Base-by-base conservation (phyloP, 1,140 invertebrate species). In the Procambarus virginalis region DNA sequence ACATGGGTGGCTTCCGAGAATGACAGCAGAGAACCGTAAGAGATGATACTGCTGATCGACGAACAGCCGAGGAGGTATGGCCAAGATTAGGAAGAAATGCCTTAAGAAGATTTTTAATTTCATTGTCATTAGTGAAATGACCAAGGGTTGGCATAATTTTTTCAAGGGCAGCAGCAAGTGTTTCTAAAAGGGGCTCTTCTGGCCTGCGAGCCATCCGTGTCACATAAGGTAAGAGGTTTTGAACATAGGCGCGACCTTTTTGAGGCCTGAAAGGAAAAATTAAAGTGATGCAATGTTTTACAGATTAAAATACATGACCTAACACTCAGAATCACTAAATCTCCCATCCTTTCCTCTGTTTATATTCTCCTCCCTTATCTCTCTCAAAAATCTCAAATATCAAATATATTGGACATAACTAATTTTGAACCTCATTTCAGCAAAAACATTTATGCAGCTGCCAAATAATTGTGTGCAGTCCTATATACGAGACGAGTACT, bases 101-200 rank as follows among this genome's bases (percentile, higher is more conserved):
- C 93, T 96, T 95, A 46, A 96, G 93, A 64, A 97, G 93, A 94
- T 96, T 96, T 94, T 96, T 96, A 83, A 96, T 95, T 93, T 97
- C 96, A 92, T 95, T 95, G 92, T 97, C 97, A 92, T 95, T 96
- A 76, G 96, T 95, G 93, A 96, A 97, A 78, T 95, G 95, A 90
- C 96, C 97, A 34, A 97, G 93, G 84, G 96, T 94, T 92, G 95
- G 95, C 77, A 96, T 95, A 82, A 97, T 96, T 93, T 96, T 95
- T 55, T 95, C 95, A 90, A 97, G 94, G 70, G 96, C 95, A 84
- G 95, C 94, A 3, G 95, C 94, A 6, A 97, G 93, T 2, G 96
- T 96, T 93, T 97, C 97, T 92, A 96, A 95, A 3, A 97, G 94
- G 48, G 95, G 93, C 92, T 97, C 96, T 93, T 97, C 97, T 75